Base-by-base conservation (phyloP, 2,888 invertebrate genomes). In the Monoplex corrugatus region DNA sequence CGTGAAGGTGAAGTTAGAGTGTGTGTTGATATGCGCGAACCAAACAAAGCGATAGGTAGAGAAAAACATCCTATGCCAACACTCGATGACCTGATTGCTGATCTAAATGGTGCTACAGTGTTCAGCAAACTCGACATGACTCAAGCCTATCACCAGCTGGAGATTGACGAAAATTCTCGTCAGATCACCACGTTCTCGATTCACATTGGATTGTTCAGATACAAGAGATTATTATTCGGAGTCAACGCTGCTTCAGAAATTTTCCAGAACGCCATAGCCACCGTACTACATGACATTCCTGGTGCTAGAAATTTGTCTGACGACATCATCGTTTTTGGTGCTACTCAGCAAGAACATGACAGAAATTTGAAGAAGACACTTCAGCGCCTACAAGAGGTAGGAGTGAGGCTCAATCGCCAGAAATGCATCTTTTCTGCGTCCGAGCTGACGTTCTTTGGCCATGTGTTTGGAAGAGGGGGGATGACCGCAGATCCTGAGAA, bases 151-250 rank as follows among this genome's bases (percentile, higher is more conserved):
- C 82, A 82, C 2, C 82, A 82, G n/a, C 82, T 82, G 43, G 82
- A 82, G n/a, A 23, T 82, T 43, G 82, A 5, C 44, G 16, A 1
- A 19, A 19, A 38, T 6, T 40, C 40, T 78, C 43, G 40, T 0
- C 40, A 78, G 23, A 43, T 40, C 19, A 78, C 28, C 19, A 78
- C 78, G 23, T 78, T 78, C 23, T 40, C 78, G 23, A 40, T 23
- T 19, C 82, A 43, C 82, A n/a, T 6, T 8, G 82, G 82, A 8
- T n/a, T 85, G 5, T 8, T 50, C 32, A 2, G 63, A 28, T 85
- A 85, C 85, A 85, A 85, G 32, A 6, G 85, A 13, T 57, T 85
- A n/a, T n/a, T 85, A 13, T 85, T 57, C 35, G 50, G 85, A 85
- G 85, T 85, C 16, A 85, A 85, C 19, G 57, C 85, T 10, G 57